Evolutionary conservation across 1,140 invertebrate species (phyloP).

Genomic region (Drosophila nasuta): DNA sequence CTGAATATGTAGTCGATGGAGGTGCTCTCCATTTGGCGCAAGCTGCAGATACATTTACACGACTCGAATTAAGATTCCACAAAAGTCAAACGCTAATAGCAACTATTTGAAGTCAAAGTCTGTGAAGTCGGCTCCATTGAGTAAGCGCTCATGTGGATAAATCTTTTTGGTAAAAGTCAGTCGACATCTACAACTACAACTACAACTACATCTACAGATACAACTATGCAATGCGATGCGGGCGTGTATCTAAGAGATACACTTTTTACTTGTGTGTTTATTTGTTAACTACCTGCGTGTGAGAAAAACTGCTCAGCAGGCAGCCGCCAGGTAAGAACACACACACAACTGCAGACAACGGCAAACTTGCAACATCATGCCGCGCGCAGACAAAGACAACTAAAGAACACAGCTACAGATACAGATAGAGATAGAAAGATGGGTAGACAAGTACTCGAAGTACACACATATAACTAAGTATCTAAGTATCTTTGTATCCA

Average conservation of each 20-base stretch:
- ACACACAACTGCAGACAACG: conserved; percentile 12
- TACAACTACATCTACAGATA: not conserved
- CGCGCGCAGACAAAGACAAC: conserved; percentile 23
- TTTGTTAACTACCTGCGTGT: conserved; percentile 77
- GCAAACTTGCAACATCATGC: conserved; percentile 76
- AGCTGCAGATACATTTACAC: conserved; percentile 43
- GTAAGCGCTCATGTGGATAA: conserved; percentile 71
- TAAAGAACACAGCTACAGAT: conserved; percentile 4
- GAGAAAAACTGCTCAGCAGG: conserved; percentile 51
- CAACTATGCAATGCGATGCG: conserved; percentile 29
- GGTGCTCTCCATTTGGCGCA: too few relatives aligned
- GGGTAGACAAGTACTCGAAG: conserved; percentile 19
- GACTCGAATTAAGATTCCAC: conserved; percentile 68
- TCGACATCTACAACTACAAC: conserved; percentile 20
- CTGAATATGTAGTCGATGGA: not conserved
- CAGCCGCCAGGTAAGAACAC: conserved; percentile 49
- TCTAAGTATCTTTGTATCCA: conserved; percentile 25
- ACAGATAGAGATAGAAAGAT: conserved; percentile 5
- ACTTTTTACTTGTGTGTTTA: conserved; percentile 55
- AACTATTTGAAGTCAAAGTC: conserved; percentile 58
- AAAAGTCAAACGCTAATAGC: conserved; percentile 68
- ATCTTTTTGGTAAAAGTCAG: conserved; percentile 53
- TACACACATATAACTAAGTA: conserved; percentile 19
- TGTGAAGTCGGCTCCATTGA: conserved; percentile 60
- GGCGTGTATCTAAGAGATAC: conserved; percentile 62